Evolutionary conservation across 2,888 invertebrate genomes (phyloP), one percentile per base, ranked within the genome.

Genomic region (Sphaerolaimus hirsutus): DNA sequence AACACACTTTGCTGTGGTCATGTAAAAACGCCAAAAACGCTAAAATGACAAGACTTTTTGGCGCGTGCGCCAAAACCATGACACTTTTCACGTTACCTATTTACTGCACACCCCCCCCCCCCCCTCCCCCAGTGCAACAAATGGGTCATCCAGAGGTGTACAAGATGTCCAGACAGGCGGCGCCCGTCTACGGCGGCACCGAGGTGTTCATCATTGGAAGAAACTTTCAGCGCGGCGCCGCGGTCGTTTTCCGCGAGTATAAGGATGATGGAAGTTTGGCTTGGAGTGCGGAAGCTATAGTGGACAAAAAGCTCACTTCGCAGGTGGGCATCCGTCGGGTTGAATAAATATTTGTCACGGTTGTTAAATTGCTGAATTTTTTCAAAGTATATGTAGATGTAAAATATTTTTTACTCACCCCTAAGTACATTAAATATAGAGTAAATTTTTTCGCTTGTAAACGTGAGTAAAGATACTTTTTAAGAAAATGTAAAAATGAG

Each of bases 131-230:
- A 68, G 68, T 67, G 27, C 68, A 69, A 50, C 68, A 68, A 2
- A 57, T 66, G 45, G 68, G 68, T 21, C 61, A 61, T 44, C 68
- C 68, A 32, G 68, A 68, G 51, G 62, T 69, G 32, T 58, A 59
- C 48, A 59, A 64, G 48, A 62, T 62, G 57, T 68, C 67, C 41
- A 47, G 62, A 42, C 48, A 47, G 3, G 54, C 57, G 35, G 52
- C 55, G 19, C 47, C 54, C 2, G 56, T 58, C 0, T 47, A 50
- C 21, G 68, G 68, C 17, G 65, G 64, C 14, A 54, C 56, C 26
- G 66, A 66, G 27, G 52, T 69, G 42, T 66, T 67, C 51, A 64
- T 69, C 43, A 65, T 68, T 40, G 67, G 67, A 23, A 64, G 66
- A 48, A 68, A 68, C 53, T 69, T 68, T 54, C 59, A 63, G 50